phyloP scores from a whole-genome alignment of 1,140 invertebrate species.

The Eriocheir sinensis region DNA sequence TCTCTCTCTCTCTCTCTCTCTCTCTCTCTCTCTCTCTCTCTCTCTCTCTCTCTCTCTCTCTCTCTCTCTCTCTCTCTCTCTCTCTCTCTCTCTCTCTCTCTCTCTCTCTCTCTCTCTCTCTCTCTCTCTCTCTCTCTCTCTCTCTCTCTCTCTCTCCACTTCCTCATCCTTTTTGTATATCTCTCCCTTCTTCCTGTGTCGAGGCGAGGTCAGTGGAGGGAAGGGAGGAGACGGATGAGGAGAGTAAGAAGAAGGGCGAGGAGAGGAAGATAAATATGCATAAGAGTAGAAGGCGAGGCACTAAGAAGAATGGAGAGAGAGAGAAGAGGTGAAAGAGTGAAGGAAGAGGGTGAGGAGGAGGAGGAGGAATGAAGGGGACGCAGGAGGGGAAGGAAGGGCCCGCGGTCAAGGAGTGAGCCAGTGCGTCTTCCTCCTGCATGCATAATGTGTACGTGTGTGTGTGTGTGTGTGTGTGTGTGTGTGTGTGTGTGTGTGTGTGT shows the following conservation, averaged over 20 bases:
- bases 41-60: too few species aligned
- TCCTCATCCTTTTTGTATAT: background rate
- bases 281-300: background rate
- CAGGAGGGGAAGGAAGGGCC: background rate
- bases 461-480: background rate
- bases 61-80: too few species aligned
- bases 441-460: background rate
- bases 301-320: background rate
- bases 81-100: too few species aligned
- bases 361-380: background rate
- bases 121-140: too few species aligned
- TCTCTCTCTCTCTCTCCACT: too few species aligned
- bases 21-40: conserved; percentile 17
- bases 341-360: background rate
- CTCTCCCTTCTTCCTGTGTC: background rate
- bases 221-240: too few species aligned
- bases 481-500: background rate
- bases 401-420: background rate
- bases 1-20: conserved; percentile 10
- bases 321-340: background rate
- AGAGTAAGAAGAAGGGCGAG: background rate
- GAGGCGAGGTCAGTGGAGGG: background rate
- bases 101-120: too few species aligned
- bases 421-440: background rate
- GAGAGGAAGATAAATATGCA: background rate